Base-by-base conservation (phyloP, 2,888 invertebrate genomes). In the Oligia latruncula region DNA sequence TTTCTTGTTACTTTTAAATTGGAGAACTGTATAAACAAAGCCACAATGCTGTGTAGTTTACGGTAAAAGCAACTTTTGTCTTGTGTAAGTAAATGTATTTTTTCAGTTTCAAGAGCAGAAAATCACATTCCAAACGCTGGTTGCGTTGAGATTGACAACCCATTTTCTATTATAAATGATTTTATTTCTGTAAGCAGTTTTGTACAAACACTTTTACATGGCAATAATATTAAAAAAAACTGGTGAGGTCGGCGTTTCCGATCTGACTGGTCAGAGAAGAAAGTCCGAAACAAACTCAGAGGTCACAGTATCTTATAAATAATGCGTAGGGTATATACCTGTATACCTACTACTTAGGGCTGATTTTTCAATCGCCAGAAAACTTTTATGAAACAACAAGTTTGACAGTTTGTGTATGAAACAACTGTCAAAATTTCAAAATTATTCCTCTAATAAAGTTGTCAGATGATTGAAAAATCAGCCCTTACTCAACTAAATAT, bases 1-100 rank as follows among this genome's bases (percentile, higher is more conserved):
- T 71, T 80, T 85, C 71, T 77, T 58, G 67, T 85, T 77, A 46
- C 17, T 77, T 74, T 74, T 71, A 65, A 67, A 72, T 80, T 52
- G 66, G 35, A 68, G 49, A 60, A 71, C 68, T 84, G 58, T 52
- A 60, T 81, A 70, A 81, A 81, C 40, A 46, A 66, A 62, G 58
- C n/a, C 23, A 49, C 17, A 70, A 49, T 15, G 5, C 55, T n/a
- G n/a, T 67, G 4, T 58, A 62, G 20, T 72, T 64, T 73, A 40
- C n/a, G 35, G n/a, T 46, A 55, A 78, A 40, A 11, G 13, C 0
- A 58, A 35, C 17, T 78, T 65, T 58, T 35, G 20, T 49, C 29
- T 13, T n/a, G 20, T 20, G 23, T n/a, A 11, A 58, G 29, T n/a
- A 60, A n/a, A 60, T 29, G 17, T 40, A 58, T 70, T 52, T 40